Evolutionary conservation across 1,140 invertebrate species (phyloP), one percentile per base, ranked within the genome.

Genomic region (Tetranychus cinnabarinus): DNA sequence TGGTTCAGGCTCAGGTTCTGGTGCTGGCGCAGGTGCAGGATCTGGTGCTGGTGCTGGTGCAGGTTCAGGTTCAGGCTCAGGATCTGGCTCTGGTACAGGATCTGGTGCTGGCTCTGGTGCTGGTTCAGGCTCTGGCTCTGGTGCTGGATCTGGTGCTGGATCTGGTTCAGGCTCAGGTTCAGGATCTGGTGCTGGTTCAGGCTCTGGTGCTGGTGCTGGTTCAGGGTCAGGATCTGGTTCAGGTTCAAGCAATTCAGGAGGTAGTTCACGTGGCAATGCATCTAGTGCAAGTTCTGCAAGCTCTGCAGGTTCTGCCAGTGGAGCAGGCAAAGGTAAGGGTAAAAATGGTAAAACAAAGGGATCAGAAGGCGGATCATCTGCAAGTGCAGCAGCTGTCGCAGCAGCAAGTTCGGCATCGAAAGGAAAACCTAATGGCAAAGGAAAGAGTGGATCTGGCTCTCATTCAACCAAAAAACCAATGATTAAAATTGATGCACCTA

Each of bases 71-170:
- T 67, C 61, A 35, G 58, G 36, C 39, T 67, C 63, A 48, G 63
- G 13, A 35, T 67, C 62, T 56, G 62, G 45, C 23, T 59, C 61
- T 23, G 60, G 45, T 56, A 63, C 60, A 42, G 65, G 56, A 33
- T 64, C 63, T 31, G 65, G 56, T 45, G 65, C 65, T 42, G 63
- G 23, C 23, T 23, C 23, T 23, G 23, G 23, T 23, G 23, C 23
- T 23, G 23, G 23, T 23, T 23, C 23, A 23, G 23, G 23, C 23
- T 23, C 23, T 23, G 23, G 47, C 58, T 65, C 57, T 31, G 54
- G 52, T 15, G 52, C 61, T 31, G 33, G 34, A 33, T 47, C 37
- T n/a, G 60, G 60, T 57, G n/a, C n/a, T n/a, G n/a, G n/a, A n/a
- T 62, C 54, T 23, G 60, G 33, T 15, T 61, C 54, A 12, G 60